Evolutionary conservation across 2,888 invertebrate species (phyloP), one percentile per base, ranked within the genome.

Genomic region (Mechanitis messenoides): DNA sequence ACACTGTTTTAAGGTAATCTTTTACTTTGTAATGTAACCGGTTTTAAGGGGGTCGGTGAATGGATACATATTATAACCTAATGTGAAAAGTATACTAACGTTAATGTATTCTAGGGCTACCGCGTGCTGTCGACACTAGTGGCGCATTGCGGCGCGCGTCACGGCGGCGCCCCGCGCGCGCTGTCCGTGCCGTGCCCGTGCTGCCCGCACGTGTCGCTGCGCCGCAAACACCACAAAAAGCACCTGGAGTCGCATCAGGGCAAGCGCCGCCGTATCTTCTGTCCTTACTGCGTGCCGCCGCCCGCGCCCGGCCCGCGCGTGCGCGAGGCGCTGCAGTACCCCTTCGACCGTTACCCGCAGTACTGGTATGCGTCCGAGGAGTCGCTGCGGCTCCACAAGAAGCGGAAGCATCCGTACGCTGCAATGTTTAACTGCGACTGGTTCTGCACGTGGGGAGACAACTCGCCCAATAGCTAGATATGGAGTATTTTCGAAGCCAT

Each of bases 281-380:
- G 89, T 59, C 53, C 74, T 3, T 89, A 87, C 71, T 88, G 89
- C 53, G 56, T 88, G 4, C 88, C 87, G 0, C 73, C 80, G 12
- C 81, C 85, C 33, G 76, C 79, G 0, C 71, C 75, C 0, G 83
- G 83, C 64, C 82, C 86, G 0, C 85, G 82, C 70, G 78, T 78
- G 2, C 85, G 84, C 31, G 88, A 88, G 61, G 78, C 87, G 0
- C 72, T 79, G 1, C 85, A 81, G 45, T 89, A 80, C 35, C 80
- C 87, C 0, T 87, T 81, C 64, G 85, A 87, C 70, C 84, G 83
- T 47, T 85, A 66, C 69, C 89, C 89, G 0, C 89, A 90, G 55
- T 86, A 77, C 64, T 90, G 88, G 88, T 90, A 87, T 61, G 88
- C 89, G 0, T 86, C 86, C 0, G 89, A 90, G 46, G 89, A 90